Evolutionary conservation across 2,888 invertebrate genomes (phyloP).

Genomic region (Ernsta delagoae): DNA sequence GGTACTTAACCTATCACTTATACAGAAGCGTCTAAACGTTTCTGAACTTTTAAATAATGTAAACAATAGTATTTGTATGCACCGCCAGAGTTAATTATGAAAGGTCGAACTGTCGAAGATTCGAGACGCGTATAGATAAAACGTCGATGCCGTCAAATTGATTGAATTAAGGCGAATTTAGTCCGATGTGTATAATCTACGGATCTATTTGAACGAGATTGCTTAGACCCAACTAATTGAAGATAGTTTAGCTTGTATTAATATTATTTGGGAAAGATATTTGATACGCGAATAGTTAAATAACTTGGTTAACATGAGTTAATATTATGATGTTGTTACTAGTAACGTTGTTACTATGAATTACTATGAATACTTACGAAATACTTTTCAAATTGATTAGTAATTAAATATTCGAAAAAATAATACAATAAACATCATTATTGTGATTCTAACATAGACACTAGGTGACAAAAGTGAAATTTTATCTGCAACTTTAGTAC

Average conservation of each 20-base stretch:
- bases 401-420: too few relatives aligned
- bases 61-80: slow-evolving; percentile 5
- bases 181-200: slow-evolving; percentile 16
- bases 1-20: neutral
- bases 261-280: slow-evolving; percentile 20
- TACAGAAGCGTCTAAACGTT: neutral
- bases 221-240: slow-evolving; percentile 15
- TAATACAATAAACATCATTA: too few relatives aligned
- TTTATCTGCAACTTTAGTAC: too few relatives aligned
- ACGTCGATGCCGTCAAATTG: slow-evolving; percentile 14
- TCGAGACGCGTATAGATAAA: slow-evolving; percentile 23
- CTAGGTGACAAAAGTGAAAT: too few relatives aligned
- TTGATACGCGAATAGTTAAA: slow-evolving; percentile 17
- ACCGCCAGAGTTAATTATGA: neutral
- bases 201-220: neutral
- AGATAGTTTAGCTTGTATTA: slow-evolving; percentile 14
- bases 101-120: slow-evolving; percentile 22
- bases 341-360: too few relatives aligned
- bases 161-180: slow-evolving; percentile 18
- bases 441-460: too few relatives aligned
- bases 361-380: too few relatives aligned
- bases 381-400: too few relatives aligned
- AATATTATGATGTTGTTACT: too few relatives aligned
- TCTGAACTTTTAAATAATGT: neutral
- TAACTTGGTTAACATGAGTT: neutral